Percentiles rank a stretch among this genome's conserved stretches.
These are phyloP conservation scores for Lepidonotus clava DNA, from an alignment of 2,888 invertebrate species.

Conservation along the genomic window DNA sequence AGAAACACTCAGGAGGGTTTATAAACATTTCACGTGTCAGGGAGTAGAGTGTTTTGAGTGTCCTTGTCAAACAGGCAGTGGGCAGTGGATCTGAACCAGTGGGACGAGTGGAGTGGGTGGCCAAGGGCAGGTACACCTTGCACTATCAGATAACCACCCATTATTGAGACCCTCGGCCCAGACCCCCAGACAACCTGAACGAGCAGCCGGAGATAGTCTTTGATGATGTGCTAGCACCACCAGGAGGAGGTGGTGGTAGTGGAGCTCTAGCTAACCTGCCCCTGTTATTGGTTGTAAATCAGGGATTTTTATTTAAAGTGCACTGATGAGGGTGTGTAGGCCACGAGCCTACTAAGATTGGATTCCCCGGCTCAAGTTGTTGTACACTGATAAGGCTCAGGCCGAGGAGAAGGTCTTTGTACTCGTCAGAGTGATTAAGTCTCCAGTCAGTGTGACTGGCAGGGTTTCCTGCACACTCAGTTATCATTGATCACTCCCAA, in stretches of 20 bases:
- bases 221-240: neutral
- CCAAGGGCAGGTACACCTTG: neutral
- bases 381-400: neutral
- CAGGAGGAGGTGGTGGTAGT: too few species aligned
- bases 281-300: constrained; percentile 3
- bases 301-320: neutral
- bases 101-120: neutral
- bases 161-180: neutral
- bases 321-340: neutral
- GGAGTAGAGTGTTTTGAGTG: neutral
- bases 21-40: constrained; percentile 28
- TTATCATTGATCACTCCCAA: too few species aligned
- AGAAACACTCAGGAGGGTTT: neutral
- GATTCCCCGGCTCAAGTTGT: neutral
- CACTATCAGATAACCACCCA: constrained; percentile 1
- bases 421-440: neutral
- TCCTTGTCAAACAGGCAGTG: neutral
- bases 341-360: neutral
- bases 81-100: neutral
- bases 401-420: neutral
- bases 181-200: neutral
- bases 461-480: constrained; percentile 14
- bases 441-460: neutral
- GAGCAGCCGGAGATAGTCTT: neutral
- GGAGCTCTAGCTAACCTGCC: neutral